Percentiles rank a stretch among this genome's conserved stretches.
Evolutionary conservation across 2,888 invertebrate genomes (phyloP).

Genomic region (Drosophila anomalata): DNA sequence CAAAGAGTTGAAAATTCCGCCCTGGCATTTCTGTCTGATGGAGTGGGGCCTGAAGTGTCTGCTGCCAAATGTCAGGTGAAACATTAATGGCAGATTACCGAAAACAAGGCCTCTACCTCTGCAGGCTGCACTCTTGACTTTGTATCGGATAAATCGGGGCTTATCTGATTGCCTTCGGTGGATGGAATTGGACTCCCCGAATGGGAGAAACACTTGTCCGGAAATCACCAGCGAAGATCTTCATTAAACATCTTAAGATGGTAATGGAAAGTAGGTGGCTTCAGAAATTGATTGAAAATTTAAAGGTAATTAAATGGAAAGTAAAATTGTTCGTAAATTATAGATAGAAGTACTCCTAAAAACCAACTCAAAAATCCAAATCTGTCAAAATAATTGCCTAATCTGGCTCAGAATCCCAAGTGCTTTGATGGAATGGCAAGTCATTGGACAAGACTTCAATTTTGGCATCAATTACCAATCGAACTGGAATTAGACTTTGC

Average conservation of each 20-base stretch:
- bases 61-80: conserved; percentile 34
- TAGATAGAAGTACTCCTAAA: not conserved
- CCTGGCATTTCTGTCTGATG: conserved; percentile 40
- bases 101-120: conserved; percentile 43
- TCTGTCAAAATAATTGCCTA: not conserved
- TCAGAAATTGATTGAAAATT: conserved; percentile 8
- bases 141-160: conserved; percentile 14
- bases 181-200: conserved; percentile 29
- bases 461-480: conserved; percentile 50
- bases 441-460: conserved; percentile 33
- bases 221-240: conserved; percentile 14
- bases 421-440: conserved; percentile 21
- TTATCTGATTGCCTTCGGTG: conserved; percentile 34
- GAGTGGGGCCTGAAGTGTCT: conserved; percentile 25
- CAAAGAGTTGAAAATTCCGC: conserved; percentile 32
- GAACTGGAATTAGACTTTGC: conserved; percentile 23
- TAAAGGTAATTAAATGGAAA: conserved; percentile 15
- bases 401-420: conserved; percentile 17
- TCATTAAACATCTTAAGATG: conserved; percentile 11
- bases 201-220: conserved; percentile 13
- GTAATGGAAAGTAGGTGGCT: conserved; percentile 26
- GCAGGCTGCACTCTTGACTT: conserved; percentile 20
- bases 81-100: conserved; percentile 41
- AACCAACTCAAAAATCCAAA: not conserved
- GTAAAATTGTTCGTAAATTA: not conserved